These are phyloP conservation scores for Pleuronectes platessa DNA, from an alignment of 2,113 vertebrate genomes.

Conservation along the genomic window DNA sequence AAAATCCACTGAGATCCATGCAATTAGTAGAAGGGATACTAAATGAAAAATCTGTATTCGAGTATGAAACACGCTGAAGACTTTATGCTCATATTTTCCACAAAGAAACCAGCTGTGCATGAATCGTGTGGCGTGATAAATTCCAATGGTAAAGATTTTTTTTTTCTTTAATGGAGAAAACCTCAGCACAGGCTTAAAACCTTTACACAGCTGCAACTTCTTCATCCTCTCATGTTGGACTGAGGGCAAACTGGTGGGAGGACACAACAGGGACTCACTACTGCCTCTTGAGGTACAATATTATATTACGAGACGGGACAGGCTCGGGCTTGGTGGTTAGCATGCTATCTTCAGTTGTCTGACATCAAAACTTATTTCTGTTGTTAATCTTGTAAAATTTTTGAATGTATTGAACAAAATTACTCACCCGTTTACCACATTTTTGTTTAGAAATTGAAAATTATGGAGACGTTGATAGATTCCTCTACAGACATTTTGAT, in stretches of 20 bases:
- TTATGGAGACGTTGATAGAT: neutral
- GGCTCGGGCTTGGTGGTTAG: too few species aligned
- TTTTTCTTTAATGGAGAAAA: too few species aligned
- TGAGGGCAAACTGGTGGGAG: neutral
- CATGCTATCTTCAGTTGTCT: too few species aligned
- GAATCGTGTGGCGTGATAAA: too few species aligned
- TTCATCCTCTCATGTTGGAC: neutral
- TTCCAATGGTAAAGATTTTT: too few species aligned
- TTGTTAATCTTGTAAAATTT: too few species aligned
- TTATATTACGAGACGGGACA: too few species aligned
- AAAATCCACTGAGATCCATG: conserved; percentile 15
- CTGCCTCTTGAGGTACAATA: too few species aligned
- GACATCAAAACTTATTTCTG: too few species aligned
- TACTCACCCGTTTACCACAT: neutral
- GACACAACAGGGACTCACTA: neutral
- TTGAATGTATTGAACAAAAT: neutral
- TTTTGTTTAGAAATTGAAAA: neutral
- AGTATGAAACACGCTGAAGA: conserved; percentile 18
- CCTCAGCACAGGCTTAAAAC: too few species aligned
- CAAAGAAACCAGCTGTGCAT: too few species aligned
- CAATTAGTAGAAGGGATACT: conserved; percentile 23
- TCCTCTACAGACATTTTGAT: neutral
- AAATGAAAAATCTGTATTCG: neutral
- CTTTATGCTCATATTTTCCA: neutral
- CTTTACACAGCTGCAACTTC: neutral